phyloP scores from a whole-genome alignment of 2,797 vertebrate genomes.

The Pterois miles region DNA sequence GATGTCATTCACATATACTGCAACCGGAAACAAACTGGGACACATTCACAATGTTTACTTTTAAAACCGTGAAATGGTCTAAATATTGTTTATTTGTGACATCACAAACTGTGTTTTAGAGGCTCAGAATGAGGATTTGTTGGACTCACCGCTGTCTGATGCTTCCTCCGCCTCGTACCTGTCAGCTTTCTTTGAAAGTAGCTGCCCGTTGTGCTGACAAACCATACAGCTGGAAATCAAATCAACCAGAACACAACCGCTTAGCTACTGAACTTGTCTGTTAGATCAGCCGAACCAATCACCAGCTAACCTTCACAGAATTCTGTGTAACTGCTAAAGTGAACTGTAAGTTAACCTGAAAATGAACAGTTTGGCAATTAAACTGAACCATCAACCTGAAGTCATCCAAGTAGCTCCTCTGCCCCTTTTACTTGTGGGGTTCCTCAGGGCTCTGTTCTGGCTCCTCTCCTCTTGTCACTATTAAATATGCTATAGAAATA shows the following conservation, averaged over 20 bases:
- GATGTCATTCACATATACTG: too few species aligned
- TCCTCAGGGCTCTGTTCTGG: too few species aligned
- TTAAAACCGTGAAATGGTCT: too few species aligned
- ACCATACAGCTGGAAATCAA: constrained; percentile 73
- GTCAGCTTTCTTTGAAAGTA: constrained; percentile 50
- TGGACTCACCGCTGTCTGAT: constrained; percentile 64
- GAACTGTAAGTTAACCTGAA: background rate
- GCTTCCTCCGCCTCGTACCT: constrained; percentile 58
- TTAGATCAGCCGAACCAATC: background rate
- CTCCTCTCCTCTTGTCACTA: too few species aligned
- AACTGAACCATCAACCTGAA: background rate
- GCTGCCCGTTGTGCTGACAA: constrained; percentile 73
- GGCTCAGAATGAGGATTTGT: background rate
- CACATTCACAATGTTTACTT: too few species aligned
- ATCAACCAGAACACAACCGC: background rate
- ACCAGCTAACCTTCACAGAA: background rate
- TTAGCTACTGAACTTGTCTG: background rate
- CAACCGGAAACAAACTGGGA: too few species aligned
- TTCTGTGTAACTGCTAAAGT: background rate
- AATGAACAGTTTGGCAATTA: background rate
- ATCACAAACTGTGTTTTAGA: background rate
- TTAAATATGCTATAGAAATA: too few species aligned
- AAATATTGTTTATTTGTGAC: too few species aligned
- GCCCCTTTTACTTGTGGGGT: too few species aligned
- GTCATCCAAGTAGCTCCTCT: too few species aligned